These are phyloP conservation scores for Ditula angustiorana DNA, from an alignment of 2,888 invertebrate species.

Conservation along the genomic window DNA sequence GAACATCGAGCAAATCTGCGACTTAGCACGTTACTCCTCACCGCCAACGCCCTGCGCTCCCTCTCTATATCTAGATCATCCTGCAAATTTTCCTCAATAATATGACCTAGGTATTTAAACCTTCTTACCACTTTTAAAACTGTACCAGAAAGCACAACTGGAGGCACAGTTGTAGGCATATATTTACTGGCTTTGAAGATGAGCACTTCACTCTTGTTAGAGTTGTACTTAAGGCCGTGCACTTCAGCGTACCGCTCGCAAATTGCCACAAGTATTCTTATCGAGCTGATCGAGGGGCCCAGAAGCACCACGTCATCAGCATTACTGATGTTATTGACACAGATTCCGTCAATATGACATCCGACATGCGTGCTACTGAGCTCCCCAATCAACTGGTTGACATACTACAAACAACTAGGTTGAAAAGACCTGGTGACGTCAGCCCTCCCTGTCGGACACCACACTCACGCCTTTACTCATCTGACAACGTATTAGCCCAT, in stretches of 20 bases:
- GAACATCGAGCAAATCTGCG: background rate
- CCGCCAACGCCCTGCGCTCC: too few relatives aligned
- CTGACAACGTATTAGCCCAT: conserved; percentile 13
- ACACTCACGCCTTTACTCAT: conserved; percentile 17
- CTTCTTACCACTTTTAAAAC: background rate
- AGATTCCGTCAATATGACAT: background rate
- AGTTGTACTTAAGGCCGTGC: conserved; percentile 17
- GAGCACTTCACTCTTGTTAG: too few relatives aligned
- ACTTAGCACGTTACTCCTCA: background rate
- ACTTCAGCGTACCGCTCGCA: conserved; percentile 10
- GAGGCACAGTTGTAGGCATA: background rate
- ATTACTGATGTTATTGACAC: conserved; percentile 14
- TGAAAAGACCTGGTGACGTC: conserved; percentile 13
- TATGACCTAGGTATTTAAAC: conserved; percentile 4
- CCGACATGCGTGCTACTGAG: background rate
- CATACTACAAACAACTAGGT: too few relatives aligned
- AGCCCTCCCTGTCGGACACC: conserved; percentile 31
- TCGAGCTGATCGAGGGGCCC: conserved; percentile 2
- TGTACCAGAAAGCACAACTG: background rate
- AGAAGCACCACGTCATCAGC: conserved; percentile 21
- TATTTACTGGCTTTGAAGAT: conserved; percentile 10
- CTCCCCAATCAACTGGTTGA: conserved; percentile 2
- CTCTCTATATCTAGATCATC: conserved; percentile 1
- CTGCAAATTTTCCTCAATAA: too few relatives aligned
- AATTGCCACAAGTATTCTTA: background rate